These are phyloP conservation scores for Brachionus rubens DNA, from an alignment of 1,140 invertebrate species.

Conservation along the genomic window DNA sequence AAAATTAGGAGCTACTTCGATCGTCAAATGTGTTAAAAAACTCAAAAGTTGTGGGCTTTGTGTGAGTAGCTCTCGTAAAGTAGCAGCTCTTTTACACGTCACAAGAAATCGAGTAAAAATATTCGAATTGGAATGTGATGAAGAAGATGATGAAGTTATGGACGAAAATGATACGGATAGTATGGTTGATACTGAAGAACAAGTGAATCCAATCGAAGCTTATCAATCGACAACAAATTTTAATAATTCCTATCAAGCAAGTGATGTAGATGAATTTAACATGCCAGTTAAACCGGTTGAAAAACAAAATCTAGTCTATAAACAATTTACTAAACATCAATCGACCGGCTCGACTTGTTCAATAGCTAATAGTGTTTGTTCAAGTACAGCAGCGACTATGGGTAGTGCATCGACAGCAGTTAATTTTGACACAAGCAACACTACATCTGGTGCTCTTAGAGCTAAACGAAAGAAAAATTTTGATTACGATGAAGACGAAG, in stretches of 20 bases:
- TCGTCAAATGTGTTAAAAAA: slow-evolving; percentile 39
- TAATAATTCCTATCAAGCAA: not conserved
- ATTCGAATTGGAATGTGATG: slow-evolving; percentile 28
- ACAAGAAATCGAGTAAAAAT: slow-evolving; percentile 36
- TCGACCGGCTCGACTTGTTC: slow-evolving; percentile 38
- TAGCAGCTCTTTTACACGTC: not conserved
- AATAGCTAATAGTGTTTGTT: slow-evolving; percentile 37
- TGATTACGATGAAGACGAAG: slow-evolving; percentile 44
- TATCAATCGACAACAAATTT: not conserved
- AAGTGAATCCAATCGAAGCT: not conserved
- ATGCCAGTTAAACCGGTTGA: not conserved
- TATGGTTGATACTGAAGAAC: slow-evolving; percentile 20
- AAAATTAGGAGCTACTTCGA: slow-evolving; percentile 6
- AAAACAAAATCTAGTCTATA: not conserved
- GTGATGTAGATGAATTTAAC: slow-evolving; percentile 23
- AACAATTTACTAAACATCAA: slow-evolving; percentile 34
- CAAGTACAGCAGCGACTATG: slow-evolving; percentile 25
- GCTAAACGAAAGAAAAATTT: slow-evolving; percentile 42
- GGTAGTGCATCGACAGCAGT: slow-evolving; percentile 15
- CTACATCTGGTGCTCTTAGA: not conserved
- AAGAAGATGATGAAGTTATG: slow-evolving; percentile 35
- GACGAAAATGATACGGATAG: slow-evolving; percentile 40
- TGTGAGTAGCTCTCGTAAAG: slow-evolving; percentile 40
- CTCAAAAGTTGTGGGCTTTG: slow-evolving; percentile 22
- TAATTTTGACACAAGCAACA: not conserved